Evolutionary conservation across 1,140 invertebrate genomes (phyloP), one percentile per base, ranked within the genome.

Genomic region (Lysiphlebus fabarum): DNA sequence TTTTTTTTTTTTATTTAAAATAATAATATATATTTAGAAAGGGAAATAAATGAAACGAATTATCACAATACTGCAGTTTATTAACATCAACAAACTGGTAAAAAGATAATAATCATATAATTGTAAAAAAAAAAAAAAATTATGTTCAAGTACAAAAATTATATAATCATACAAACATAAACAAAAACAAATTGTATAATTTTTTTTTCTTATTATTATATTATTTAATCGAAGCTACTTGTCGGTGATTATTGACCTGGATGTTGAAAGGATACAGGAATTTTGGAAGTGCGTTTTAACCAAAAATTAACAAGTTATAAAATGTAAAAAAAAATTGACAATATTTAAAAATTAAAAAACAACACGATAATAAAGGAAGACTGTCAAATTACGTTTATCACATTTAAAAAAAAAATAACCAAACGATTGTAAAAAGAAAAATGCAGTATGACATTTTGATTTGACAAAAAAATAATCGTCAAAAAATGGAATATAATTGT

Each of bases 31-130:
- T 56, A 62, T 54, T 64, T 63, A 69, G 59, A 68, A 43, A 75
- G 76, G 73, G 68, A 75, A 79, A 79, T 78, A 79, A 79, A 77
- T 72, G 70, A 74, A 74, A 70, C 75, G 66, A 74, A 65, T 78
- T 77, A 73, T 77, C 72, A 77, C 72, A 77, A 75, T 65, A 79
- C 76, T 76, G 71, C 72, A 77, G 70, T 79, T 78, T 78, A 77
- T 78, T 79, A 70, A 77, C 75, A 77, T 72, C 66, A 70, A 76
- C 71, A 79, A 76, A 73, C 70, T 73, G 68, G 74, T 70, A 70
- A 64, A 71, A 71, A 65, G 60, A 69, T 69, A 73, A 57, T 63
- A 59, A 55, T 44, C 48, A 51, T 43, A 36, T 43, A n/a, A 63
- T 54, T 50, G 65, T 70, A 68, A 62, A 57, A 40, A 54, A 51